A percentile compares a stretch with the other conserved stretches of the same genome.
These are phyloP conservation scores for Catostomus latipinnis DNA, from an alignment of 2,797 vertebrate genomes.

Conservation along the genomic window DNA sequence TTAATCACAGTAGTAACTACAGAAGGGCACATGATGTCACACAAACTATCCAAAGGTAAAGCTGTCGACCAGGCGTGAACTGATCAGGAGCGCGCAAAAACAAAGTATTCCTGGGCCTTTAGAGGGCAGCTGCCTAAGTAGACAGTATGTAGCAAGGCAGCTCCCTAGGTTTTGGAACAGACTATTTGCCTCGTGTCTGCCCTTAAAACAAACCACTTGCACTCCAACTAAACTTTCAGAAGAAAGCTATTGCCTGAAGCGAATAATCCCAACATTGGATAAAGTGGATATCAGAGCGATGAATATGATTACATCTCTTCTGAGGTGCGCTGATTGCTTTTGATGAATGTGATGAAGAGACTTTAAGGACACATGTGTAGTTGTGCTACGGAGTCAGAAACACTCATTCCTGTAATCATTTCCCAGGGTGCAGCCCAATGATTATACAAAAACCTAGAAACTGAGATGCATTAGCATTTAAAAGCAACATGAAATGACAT, in stretches of 20 bases:
- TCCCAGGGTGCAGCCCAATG: not conserved
- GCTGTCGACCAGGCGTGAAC: no score
- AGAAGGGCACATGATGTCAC: no score
- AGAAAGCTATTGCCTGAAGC: constrained; percentile 40
- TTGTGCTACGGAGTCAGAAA: constrained; percentile 15
- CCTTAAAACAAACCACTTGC: constrained; percentile 29
- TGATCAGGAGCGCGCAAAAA: no score
- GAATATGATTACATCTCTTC: constrained; percentile 39
- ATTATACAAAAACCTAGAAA: constrained; percentile 9
- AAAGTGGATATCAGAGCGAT: constrained; percentile 37
- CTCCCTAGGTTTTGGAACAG: no score
- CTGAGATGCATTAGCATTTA: not conserved
- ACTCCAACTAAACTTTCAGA: constrained; percentile 29
- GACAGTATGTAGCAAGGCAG: no score
- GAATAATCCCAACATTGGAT: constrained; percentile 28
- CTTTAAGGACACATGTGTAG: constrained; percentile 37
- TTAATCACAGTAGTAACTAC: no score
- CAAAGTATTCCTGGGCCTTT: no score
- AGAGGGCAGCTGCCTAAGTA: no score
- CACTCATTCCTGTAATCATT: constrained; percentile 25
- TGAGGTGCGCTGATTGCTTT: constrained; percentile 44
- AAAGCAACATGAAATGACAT: constrained; percentile 6
- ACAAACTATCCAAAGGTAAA: no score
- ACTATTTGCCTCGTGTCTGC: not conserved
- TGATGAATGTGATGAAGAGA: constrained; percentile 41